Base-by-base conservation (phyloP, 2,888 invertebrate species). In the Uropetala carovei region DNA sequence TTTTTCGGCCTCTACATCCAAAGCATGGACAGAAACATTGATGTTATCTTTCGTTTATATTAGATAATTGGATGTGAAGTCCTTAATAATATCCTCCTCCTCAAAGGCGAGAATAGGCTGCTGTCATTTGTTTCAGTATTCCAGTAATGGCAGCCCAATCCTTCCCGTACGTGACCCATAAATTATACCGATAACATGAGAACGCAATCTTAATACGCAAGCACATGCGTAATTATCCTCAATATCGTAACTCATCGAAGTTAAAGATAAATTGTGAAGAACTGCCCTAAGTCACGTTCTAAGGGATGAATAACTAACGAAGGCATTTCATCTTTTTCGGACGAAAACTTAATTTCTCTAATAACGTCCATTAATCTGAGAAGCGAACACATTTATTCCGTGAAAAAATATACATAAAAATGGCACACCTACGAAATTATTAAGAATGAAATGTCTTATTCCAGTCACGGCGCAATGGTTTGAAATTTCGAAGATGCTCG, bases 131-230 rank as follows among this genome's bases (percentile, higher is more conserved):
- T 22, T 22, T 10, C n/a, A n/a, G 4, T 10, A n/a, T 14, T 27
- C 22, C 75, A n/a, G 22, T 75, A 75, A 75, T 75, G 75, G 27
- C n/a, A n/a, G n/a, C 75, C 75, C 75, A 75, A 75, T 75, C 75
- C 27, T 75, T 75, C 75, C 22, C 75, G 22, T 27, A 75, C 22
- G 22, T 75, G 75, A 75, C 22, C 75, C 75, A 75, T 75, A 22
- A 75, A 75, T 22, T 27, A 22, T 27, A 14, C 75, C 75, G 75
- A 75, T 75, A 75, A 75, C 27, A 22, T 22, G 13, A 75, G 75
- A 75, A 27, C 75, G 75, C 27, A 75, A 10, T 22, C 22, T 75
- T 75, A 22, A 43, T 43, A 27, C 75, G 27, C 22, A 75, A 75
- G 22, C 75, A 75, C 75, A 22, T 75, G 22, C 75, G 75, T 27